phyloP scores from a whole-genome alignment of 1,140 invertebrate genomes.

The Oreohelix idahoensis region DNA sequence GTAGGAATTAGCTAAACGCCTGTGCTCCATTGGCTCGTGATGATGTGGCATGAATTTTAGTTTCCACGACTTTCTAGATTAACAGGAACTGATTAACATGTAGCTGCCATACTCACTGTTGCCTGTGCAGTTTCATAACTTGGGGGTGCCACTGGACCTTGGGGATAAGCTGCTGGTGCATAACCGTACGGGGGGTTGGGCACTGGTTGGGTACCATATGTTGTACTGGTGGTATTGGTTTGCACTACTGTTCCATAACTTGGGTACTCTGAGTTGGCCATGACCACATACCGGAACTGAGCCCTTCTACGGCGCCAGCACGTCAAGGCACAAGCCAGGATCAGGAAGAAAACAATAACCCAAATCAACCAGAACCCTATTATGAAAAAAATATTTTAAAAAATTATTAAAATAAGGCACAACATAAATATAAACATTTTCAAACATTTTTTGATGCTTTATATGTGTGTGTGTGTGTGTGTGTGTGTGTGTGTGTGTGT shows the following conservation, averaged over 20 bases:
- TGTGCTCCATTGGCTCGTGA: no score
- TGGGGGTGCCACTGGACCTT: constrained; percentile 24
- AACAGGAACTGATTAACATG: not conserved
- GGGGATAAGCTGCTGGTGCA: constrained; percentile 3
- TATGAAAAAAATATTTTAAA: no score
- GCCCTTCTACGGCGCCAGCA: constrained; percentile 31
- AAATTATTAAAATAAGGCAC: no score
- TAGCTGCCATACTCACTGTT: not conserved
- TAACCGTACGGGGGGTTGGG: not conserved
- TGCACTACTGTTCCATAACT: constrained; percentile 43
- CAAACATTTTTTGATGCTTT: no score
- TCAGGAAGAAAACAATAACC: constrained; percentile 45
- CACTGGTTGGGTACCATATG: not conserved
- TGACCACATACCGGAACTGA: constrained; percentile 20
- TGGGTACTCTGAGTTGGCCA: constrained; percentile 38
- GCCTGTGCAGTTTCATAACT: constrained; percentile 17
- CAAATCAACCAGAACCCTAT: constrained; percentile 56
- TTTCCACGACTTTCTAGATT: no score
- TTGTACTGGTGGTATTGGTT: constrained; percentile 4
- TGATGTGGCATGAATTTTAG: no score
- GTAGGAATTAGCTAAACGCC: no score
- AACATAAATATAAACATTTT: no score
- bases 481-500: no score
- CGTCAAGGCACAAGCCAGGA: constrained; percentile 41
- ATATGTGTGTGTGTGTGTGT: no score